phyloP scores from a whole-genome alignment of 2,797 vertebrate species.

The Cuculus canorus region DNA sequence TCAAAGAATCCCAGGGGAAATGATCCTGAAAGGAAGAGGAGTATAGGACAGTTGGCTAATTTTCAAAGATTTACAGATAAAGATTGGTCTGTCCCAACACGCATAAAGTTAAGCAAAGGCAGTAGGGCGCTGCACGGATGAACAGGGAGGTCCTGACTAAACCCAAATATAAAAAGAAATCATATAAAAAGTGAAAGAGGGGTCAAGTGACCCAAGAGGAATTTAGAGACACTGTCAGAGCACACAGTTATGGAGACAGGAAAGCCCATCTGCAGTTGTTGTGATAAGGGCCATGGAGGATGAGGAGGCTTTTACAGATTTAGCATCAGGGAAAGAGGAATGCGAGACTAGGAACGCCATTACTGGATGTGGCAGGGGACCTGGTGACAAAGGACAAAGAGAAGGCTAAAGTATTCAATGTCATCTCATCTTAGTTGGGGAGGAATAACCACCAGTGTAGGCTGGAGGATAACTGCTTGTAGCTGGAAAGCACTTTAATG shows the following conservation, averaged over 20 bases:
- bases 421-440: neutral
- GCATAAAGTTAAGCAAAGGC: neutral
- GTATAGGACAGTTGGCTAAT: neutral
- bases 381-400: neutral
- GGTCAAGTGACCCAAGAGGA: neutral
- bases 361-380: neutral
- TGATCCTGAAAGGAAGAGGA: neutral
- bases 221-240: neutral
- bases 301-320: neutral
- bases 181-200: neutral
- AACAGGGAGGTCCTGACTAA: neutral
- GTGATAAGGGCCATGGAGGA: neutral
- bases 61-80: neutral
- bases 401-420: neutral
- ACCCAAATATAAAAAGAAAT: neutral
- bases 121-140: neutral
- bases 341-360: neutral
- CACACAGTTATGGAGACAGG: neutral
- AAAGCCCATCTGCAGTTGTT: neutral
- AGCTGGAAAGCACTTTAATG: neutral
- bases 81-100: neutral
- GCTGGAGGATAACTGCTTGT: neutral
- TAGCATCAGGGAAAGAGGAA: neutral
- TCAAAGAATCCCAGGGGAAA: neutral
- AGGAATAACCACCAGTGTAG: neutral